phyloP scores from a whole-genome alignment of 2,888 invertebrate genomes.

The Netelia virgata region DNA sequence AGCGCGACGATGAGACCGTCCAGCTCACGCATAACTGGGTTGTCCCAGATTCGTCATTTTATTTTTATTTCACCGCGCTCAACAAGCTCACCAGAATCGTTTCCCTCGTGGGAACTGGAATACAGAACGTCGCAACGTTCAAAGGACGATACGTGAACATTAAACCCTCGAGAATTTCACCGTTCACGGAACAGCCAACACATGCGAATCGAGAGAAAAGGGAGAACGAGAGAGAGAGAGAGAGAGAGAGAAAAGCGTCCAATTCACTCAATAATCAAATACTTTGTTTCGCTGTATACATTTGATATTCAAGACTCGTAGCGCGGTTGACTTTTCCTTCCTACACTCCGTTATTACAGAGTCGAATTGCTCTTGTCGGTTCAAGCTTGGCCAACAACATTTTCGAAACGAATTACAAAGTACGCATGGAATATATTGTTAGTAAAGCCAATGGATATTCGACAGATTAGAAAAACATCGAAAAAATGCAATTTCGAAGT shows the following conservation, averaged over 20 bases:
- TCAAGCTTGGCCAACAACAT: neutral
- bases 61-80: neutral
- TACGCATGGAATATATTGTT: neutral
- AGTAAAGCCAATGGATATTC: no score
- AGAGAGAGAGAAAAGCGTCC: neutral
- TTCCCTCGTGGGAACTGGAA: neutral
- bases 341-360: neutral
- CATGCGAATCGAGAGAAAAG: neutral
- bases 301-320: neutral
- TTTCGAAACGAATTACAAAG: constrained; percentile 14
- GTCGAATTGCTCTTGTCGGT: constrained; percentile 16
- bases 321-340: neutral
- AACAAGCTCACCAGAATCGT: neutral
- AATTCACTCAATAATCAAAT: constrained; percentile 52
- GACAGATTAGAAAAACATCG: neutral
- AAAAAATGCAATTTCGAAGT: no score
- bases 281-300: constrained; percentile 24
- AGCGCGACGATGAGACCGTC: neutral
- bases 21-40: constrained; percentile 27
- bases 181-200: neutral
- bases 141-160: neutral
- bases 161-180: constrained; percentile 10
- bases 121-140: neutral
- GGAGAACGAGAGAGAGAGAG: neutral
- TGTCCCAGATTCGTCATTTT: neutral